Evolutionary conservation across 2,888 invertebrate genomes (phyloP).

Genomic region (Tridacna gigas): DNA sequence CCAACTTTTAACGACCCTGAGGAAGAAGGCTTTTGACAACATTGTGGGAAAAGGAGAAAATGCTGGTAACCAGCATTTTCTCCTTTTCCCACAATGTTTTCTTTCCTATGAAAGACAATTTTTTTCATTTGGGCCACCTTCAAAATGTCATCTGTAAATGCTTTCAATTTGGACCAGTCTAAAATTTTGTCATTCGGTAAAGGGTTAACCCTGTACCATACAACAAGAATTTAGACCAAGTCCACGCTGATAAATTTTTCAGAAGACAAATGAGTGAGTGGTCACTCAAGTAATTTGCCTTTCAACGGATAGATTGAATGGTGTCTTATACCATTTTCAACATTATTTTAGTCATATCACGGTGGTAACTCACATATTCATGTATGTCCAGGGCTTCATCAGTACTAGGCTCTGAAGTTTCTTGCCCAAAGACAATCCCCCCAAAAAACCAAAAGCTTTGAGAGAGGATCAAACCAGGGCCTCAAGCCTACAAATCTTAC

Average conservation of each 20-base stretch:
- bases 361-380: not conserved
- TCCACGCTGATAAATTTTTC: too few relatives aligned
- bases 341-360: not conserved
- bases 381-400: too few relatives aligned
- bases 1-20: too few relatives aligned
- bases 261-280: too few relatives aligned
- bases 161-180: not conserved
- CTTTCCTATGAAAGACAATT: not conserved
- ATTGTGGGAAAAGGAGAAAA: constrained; percentile 2
- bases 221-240: too few relatives aligned
- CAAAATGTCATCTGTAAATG: not conserved
- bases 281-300: too few relatives aligned
- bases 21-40: not conserved
- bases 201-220: not conserved
- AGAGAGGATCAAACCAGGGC: too few relatives aligned
- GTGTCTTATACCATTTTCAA: not conserved
- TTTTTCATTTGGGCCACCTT: not conserved
- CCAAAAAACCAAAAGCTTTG: too few relatives aligned
- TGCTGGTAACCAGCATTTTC: not conserved
- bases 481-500: too few relatives aligned
- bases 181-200: not conserved
- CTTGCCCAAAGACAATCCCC: too few relatives aligned
- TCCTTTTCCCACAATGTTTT: not conserved
- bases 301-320: too few relatives aligned
- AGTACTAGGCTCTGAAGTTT: too few relatives aligned